Evolutionary conservation across 2,888 invertebrate genomes (phyloP), one percentile per base, ranked within the genome.

Genomic region (Euproctis similis): DNA sequence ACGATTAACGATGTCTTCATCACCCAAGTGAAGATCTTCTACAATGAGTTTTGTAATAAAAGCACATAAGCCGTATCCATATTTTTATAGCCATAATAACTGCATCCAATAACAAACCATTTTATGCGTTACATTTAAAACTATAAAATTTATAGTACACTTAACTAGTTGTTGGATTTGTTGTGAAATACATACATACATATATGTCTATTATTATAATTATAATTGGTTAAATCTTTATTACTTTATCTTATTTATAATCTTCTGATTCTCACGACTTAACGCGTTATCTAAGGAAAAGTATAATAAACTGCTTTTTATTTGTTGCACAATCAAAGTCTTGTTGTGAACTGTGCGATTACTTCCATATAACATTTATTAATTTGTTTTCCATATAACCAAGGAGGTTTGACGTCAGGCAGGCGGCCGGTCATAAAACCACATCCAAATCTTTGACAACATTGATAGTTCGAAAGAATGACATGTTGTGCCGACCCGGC

Each of bases 121-220:
- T 26, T 26, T 11, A 18, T 16, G 17, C 22, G 22, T 22, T 26
- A 22, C 26, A 10, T 30, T 21, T 12, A 11, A 26, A 12, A 22
- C 26, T 21, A 26, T 30, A 22, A 26, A 30, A 12, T 12, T 21
- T 25, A 30, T 28, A 22, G n/a, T n/a, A n/a, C n/a, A n/a, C n/a
- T n/a, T n/a, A n/a, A n/a, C n/a, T 21, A 21, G 14, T 4, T 14
- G 9, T 23, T 23, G 5, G 8, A 11, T 5, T 1, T 23, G 14
- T 24, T 24, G 14, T 2, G 24, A 13, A 24, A 24, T 24, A n/a
- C n/a, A n/a, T n/a, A n/a, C n/a, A n/a, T n/a, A n/a, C n/a, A n/a
- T n/a, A 3, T 24, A n/a, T 14, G 24, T 7, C 12, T 12, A 23
- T 19, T 19, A 4, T 8, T 8, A 19, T 19, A 19, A 19, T 19